Percentiles rank a stretch among this genome's conserved stretches.
Evolutionary conservation across 2,113 vertebrate species (phyloP).

Genomic region (Sorex araneus): DNA sequence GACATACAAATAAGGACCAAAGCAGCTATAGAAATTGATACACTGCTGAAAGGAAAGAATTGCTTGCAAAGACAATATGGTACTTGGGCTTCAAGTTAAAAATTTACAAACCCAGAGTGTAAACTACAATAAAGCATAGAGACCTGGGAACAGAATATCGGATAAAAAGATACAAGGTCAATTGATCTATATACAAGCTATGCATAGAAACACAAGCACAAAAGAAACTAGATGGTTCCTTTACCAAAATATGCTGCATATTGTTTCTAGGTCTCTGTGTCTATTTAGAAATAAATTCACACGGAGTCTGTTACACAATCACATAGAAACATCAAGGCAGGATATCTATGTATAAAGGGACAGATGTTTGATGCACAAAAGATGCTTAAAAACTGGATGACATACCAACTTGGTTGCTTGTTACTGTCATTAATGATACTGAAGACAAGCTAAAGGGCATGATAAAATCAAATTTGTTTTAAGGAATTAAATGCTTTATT

Average conservation of each 20-base stretch:
- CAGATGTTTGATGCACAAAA: neutral
- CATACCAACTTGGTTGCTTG: neutral
- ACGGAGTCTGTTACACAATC: constrained; percentile 16
- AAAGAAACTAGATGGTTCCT: neutral
- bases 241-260: neutral
- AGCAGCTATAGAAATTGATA: constrained; percentile 2
- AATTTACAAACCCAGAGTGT: neutral
- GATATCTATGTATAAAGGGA: neutral
- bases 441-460: neutral
- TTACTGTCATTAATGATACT: neutral
- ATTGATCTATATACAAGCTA: neutral
- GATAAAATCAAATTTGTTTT: neutral
- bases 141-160: neutral
- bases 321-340: constrained; percentile 26
- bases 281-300: constrained; percentile 56
- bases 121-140: constrained; percentile 18
- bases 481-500: neutral
- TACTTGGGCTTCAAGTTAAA: neutral
- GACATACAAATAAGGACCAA: neutral
- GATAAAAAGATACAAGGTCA: constrained; percentile 18
- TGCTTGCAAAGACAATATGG: neutral
- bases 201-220: neutral
- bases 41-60: neutral
- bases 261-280: constrained; percentile 18
- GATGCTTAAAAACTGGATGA: constrained; percentile 21